phyloP scores from a whole-genome alignment of 2,888 invertebrate species.

The Plagodis dolabraria region DNA sequence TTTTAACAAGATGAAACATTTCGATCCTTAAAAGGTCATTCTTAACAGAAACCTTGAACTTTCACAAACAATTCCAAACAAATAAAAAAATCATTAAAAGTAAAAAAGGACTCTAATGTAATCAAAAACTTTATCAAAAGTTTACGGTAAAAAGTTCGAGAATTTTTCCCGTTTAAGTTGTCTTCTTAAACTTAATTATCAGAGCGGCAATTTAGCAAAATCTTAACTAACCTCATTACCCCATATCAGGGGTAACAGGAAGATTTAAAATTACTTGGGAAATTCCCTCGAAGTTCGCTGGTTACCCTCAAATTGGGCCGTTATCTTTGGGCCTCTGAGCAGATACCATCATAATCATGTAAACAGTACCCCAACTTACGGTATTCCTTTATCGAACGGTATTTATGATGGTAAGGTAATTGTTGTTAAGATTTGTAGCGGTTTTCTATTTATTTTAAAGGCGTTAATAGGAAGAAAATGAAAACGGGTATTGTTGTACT shows the following conservation, averaged over 20 bases:
- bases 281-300: slow-evolving; percentile 26
- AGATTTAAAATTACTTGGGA: slow-evolving; percentile 31
- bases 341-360: slow-evolving; percentile 16
- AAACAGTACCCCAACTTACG: slow-evolving; percentile 9
- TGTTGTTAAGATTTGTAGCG: not conserved
- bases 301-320: slow-evolving; percentile 23
- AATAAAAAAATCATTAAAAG: slow-evolving; percentile 4
- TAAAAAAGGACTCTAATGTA: slow-evolving; percentile 12
- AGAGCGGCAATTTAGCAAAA: slow-evolving; percentile 23
- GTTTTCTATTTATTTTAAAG: too few species aligned
- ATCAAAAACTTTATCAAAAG: slow-evolving; percentile 17
- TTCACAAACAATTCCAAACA: not conserved
- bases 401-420: not conserved
- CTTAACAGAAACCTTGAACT: too few species aligned
- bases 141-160: slow-evolving; percentile 6
- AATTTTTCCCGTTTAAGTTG: slow-evolving; percentile 17
- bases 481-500: too few species aligned
- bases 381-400: slow-evolving; percentile 3
- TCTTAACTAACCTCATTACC: slow-evolving; percentile 26
- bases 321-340: slow-evolving; percentile 16
- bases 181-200: slow-evolving; percentile 20
- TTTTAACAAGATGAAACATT: too few species aligned
- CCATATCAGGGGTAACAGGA: slow-evolving; percentile 26
- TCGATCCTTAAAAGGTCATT: too few species aligned
- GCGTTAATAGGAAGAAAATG: too few species aligned